These are phyloP conservation scores for Tragelaphus oryx DNA, from an alignment of 2,797 vertebrate genomes.

Conservation along the genomic window DNA sequence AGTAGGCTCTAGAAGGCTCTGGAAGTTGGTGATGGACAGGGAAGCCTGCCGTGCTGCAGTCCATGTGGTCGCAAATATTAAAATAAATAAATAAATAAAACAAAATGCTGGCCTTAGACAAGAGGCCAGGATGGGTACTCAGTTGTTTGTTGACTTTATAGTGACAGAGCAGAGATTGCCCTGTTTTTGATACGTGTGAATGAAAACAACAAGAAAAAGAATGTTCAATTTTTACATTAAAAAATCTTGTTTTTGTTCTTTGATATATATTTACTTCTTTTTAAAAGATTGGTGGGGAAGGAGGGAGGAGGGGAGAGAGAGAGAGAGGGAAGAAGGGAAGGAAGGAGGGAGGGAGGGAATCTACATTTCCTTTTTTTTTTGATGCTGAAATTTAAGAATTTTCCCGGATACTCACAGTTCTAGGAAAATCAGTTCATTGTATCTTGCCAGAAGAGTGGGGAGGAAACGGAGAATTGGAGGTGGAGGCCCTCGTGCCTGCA, in stretches of 20 bases:
- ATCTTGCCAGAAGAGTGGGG: not conserved
- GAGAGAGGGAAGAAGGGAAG: not conserved
- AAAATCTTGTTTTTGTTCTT: constrained; percentile 1
- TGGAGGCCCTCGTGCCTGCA: not conserved
- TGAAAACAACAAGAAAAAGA: not conserved
- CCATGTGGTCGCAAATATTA: not conserved
- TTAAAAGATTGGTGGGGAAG: not conserved
- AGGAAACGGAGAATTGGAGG: not conserved
- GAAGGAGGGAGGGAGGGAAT: not conserved
- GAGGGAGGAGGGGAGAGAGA: not conserved
- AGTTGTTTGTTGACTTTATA: not conserved
- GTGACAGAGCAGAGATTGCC: not conserved
- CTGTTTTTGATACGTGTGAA: not conserved
- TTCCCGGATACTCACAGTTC: not conserved
- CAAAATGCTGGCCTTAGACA: not conserved
- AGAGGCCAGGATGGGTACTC: not conserved
- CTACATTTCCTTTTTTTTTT: not conserved
- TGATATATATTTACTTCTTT: not conserved
- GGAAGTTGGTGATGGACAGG: too few species aligned
- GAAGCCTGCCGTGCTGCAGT: too few species aligned
- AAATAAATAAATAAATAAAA: not conserved
- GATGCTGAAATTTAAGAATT: not conserved
- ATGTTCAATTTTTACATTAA: not conserved
- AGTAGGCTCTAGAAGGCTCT: too few species aligned
- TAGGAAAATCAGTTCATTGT: not conserved